Base-by-base conservation (phyloP, 2,888 invertebrate genomes). In the Kuschelorhynchus macadamiae region DNA sequence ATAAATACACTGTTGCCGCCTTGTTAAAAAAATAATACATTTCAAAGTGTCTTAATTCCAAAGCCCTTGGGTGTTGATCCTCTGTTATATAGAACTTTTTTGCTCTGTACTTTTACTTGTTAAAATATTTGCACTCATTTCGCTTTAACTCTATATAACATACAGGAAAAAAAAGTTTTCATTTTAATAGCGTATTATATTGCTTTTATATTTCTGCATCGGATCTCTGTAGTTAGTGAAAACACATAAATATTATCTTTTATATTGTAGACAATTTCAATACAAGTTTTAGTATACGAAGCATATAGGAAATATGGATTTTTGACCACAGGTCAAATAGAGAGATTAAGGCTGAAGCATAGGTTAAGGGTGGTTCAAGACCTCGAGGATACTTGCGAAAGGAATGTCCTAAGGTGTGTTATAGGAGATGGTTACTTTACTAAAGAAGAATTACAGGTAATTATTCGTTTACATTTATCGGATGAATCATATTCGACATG, bases 341-440 rank as follows among this genome's bases (percentile, higher is more conserved):
- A 98, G 81, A 90, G 92, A 70, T 86, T 98, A 71, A 87, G 98
- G 49, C 87, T 98, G 69, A 96, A 96, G 80, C 96, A 98, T 82
- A 87, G 98, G 11, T 86, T 98, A 25, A 88, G 92, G 73, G 98
- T 98, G 0, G 97, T 99, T 30, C 93, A 97, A 77, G 93, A 92
- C 76, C 86, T 98, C 64, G 98, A 98, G 81, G 95, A 97, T 80
- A 95, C 93, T 67, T 89, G 91, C 20, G 94, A 93, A 78, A 89
- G 89, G 79, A 97, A 96, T 79, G 93, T 97, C 2, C 87, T 98
- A n/a, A 87, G 97, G 71, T 94, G 93, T 76, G 90, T 98, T 64
- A 85, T 88, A 44, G 87, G 88, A 50, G 93, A 94, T 79, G 88
- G 88, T 44, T 87, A 89, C 77, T 88, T 92, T 78, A 88, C 87